phyloP scores from a whole-genome alignment of 2,113 vertebrate species.

The Halichoerus grypus region DNA sequence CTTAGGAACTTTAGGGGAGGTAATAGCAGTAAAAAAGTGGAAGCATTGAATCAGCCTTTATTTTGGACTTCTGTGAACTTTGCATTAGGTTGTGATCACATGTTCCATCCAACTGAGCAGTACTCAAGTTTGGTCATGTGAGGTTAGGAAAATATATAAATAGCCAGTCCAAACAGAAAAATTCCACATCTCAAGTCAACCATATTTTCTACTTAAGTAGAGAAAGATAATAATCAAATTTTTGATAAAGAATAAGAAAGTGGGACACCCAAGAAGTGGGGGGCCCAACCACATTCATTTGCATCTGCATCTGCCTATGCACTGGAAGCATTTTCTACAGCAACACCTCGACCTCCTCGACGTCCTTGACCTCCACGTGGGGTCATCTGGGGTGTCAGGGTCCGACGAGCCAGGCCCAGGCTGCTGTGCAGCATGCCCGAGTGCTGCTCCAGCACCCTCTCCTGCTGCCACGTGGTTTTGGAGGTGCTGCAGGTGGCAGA shows the following conservation, averaged over 20 bases:
- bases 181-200: not conserved
- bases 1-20: not conserved
- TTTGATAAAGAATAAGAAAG: constrained; percentile 3
- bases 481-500: not conserved
- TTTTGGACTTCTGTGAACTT: constrained; percentile 21
- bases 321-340: not conserved
- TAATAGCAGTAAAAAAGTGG: not conserved
- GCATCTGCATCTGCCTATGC: not conserved
- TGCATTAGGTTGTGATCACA: constrained; percentile 53
- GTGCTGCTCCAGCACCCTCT: not conserved
- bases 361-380: not conserved
- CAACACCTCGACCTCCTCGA: not conserved
- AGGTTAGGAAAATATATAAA: constrained; percentile 36
- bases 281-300: not conserved
- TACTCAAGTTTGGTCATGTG: constrained; percentile 38
- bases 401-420: not conserved
- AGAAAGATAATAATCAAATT: not conserved
- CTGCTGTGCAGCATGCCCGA: fast-evolving
- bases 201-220: not conserved
- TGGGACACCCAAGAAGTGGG: not conserved
- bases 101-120: constrained; percentile 18
- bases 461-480: not conserved
- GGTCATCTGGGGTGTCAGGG: not conserved
- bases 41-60: constrained; percentile 30
- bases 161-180: constrained; percentile 41